Percentiles rank a stretch among this genome's conserved stretches.
phyloP scores from a whole-genome alignment of 2,888 invertebrate species.

The Napeogenes sylphis region DNA sequence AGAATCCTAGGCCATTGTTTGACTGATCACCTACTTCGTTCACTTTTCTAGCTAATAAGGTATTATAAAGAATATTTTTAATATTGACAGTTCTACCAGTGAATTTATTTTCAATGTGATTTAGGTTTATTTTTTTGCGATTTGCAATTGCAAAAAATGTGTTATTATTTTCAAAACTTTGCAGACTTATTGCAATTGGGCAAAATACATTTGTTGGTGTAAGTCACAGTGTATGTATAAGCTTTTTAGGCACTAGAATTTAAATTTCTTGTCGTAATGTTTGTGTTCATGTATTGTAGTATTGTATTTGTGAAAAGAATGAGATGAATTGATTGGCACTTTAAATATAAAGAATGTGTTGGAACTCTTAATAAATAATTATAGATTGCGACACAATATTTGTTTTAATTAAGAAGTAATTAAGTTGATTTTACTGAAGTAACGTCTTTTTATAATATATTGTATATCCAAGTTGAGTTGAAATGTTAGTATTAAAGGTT shows the following conservation, averaged over 20 bases:
- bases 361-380: conserved; percentile 28
- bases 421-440: neutral
- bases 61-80: conserved; percentile 14
- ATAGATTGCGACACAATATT: conserved; percentile 18
- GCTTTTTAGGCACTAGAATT: conserved; percentile 1
- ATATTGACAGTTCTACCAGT: conserved; percentile 21
- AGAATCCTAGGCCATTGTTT: conserved; percentile 42
- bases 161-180: neutral
- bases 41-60: conserved; percentile 10
- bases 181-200: neutral
- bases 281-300: conserved; percentile 26
- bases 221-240: no score
- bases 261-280: conserved; percentile 12
- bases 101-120: conserved; percentile 24
- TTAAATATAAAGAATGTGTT: conserved; percentile 17
- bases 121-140: conserved; percentile 15
- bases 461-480: no score
- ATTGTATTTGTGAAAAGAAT: conserved; percentile 19
- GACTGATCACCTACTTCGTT: conserved; percentile 46
- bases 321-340: conserved; percentile 19
- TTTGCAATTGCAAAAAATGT: neutral
- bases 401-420: conserved; percentile 14
- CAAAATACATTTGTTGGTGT: no score
- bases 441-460: no score
- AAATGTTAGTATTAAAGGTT: no score